Conservation (phyloP, 2,113 vertebrate genomes). For the Rostratula benghalensis region DNA sequence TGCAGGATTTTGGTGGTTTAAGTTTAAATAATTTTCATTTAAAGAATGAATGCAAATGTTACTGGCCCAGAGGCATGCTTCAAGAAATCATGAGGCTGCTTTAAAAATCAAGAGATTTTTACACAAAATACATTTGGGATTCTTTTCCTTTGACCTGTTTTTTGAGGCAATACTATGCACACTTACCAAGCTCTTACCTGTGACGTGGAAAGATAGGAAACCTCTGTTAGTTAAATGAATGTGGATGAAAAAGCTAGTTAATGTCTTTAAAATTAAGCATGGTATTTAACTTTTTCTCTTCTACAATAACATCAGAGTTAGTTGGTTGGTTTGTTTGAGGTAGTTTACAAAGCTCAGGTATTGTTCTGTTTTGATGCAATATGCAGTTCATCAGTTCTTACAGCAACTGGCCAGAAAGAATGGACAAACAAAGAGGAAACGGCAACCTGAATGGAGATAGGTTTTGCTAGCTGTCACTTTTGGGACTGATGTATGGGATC, state of each 20-base stretch:
- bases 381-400: not conserved
- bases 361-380: not conserved
- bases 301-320: not conserved
- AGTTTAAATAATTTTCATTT: not conserved
- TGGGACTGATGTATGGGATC: not conserved
- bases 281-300: not conserved
- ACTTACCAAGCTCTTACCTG: not conserved
- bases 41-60: not conserved
- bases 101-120: not conserved
- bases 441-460: not conserved
- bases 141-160: not conserved
- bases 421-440: not conserved
- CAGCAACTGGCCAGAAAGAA: not conserved
- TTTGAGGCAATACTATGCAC: not conserved
- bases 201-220: not conserved
- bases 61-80: not conserved
- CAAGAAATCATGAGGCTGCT: not conserved
- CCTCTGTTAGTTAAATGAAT: not conserved
- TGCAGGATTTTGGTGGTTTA: not conserved
- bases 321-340: not conserved
- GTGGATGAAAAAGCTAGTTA: not conserved
- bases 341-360: not conserved
- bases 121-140: not conserved
- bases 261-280: not conserved
- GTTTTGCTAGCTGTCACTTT: not conserved